These are phyloP conservation scores for Blomia tropicalis DNA, from an alignment of 2,888 invertebrate genomes.

Conservation along the genomic window DNA sequence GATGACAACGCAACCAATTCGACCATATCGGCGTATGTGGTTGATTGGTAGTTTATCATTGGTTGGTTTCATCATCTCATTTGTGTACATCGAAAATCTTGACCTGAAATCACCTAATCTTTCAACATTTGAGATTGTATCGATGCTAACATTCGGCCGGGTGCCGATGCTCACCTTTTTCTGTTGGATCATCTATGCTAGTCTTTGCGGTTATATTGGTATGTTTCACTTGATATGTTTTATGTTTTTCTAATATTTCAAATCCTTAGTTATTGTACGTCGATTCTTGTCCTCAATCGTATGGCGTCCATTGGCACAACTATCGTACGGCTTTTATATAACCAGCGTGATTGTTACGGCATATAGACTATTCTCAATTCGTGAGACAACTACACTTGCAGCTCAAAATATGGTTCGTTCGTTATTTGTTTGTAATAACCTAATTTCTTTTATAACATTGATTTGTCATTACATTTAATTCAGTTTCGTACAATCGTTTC, in stretches of 20 bases:
- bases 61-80: background rate
- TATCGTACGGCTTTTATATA: conserved; percentile 20
- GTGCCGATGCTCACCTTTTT: background rate
- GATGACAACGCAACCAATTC: background rate
- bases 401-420: background rate
- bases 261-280: background rate
- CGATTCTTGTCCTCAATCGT: conserved; percentile 1
- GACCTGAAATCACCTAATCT: background rate
- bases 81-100: conserved; percentile 9
- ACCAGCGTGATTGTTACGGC: conserved; percentile 15
- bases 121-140: background rate
- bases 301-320: conserved; percentile 8
- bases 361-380: conserved; percentile 15
- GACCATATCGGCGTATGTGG: background rate
- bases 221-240: background rate
- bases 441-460: background rate
- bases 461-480: background rate
- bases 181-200: conserved; percentile 16
- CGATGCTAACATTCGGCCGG: conserved; percentile 12
- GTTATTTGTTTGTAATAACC: background rate
- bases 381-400: conserved; percentile 1
- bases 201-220: background rate
- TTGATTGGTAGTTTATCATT: background rate
- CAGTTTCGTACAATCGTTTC: conserved; percentile 12
- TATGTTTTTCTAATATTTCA: background rate